phyloP scores from a whole-genome alignment of 2,888 invertebrate species.

The Yponomeuta cagnagella region DNA sequence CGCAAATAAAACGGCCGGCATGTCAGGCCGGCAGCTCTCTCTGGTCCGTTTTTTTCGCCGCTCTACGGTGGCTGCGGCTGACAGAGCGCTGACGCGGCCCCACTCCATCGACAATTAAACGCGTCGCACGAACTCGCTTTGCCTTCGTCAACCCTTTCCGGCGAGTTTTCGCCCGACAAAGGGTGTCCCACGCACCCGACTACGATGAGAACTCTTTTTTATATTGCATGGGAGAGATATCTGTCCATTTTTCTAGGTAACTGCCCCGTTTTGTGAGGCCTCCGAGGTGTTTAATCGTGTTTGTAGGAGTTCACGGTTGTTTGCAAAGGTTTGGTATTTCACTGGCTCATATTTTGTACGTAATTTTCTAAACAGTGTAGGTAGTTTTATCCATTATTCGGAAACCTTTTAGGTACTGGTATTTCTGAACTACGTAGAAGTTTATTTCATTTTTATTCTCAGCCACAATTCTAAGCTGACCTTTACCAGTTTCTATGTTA shows the following conservation, averaged over 20 bases:
- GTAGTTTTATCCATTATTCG: too few relatives aligned
- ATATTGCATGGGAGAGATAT: neutral
- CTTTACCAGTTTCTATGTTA: too few relatives aligned
- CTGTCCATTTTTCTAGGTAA: neutral
- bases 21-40: too few relatives aligned
- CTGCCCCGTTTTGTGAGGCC: neutral
- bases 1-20: too few relatives aligned
- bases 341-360: too few relatives aligned
- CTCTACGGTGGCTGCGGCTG: constrained; percentile 30
- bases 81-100: constrained; percentile 53
- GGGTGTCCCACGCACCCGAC: neutral
- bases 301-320: neutral
- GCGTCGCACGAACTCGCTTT: constrained; percentile 20
- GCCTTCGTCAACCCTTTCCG: constrained; percentile 40
- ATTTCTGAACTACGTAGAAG: too few relatives aligned
- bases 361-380: too few relatives aligned
- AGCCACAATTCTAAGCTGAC: too few relatives aligned
- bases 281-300: neutral
- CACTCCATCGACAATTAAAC: constrained; percentile 33
- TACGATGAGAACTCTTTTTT: neutral
- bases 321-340: too few relatives aligned
- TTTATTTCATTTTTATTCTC: too few relatives aligned
- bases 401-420: too few relatives aligned
- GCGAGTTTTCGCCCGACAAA: constrained; percentile 14
- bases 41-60: too few relatives aligned